A percentile compares a stretch with the other conserved stretches of the same genome.
Conservation (phyloP, 2,797 vertebrate genomes). For the Synanceia verrucosa region DNA sequence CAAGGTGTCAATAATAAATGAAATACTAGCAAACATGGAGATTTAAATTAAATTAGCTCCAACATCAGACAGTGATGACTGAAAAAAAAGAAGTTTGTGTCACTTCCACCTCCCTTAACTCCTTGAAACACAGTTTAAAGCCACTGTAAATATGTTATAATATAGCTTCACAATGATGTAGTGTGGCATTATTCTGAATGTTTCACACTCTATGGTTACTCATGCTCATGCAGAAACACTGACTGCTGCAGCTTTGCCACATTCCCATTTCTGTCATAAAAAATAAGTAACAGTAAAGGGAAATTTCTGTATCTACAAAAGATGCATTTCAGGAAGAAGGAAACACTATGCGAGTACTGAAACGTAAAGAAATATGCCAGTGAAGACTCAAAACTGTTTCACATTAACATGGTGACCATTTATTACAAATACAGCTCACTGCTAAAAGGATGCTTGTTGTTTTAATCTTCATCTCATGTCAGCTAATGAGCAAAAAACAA, state of each 20-base stretch:
- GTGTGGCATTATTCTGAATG: too few relatives aligned
- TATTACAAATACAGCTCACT: not conserved
- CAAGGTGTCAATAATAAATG: slow-evolving; percentile 4
- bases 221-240: not conserved
- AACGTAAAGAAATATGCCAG: not conserved
- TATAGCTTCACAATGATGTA: too few relatives aligned
- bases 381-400: too few relatives aligned
- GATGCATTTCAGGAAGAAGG: not conserved
- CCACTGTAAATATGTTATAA: too few relatives aligned
- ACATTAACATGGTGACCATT: too few relatives aligned
- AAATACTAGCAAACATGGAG: slow-evolving; percentile 2
- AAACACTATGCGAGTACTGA: not conserved
- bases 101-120: not conserved
- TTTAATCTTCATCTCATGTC: slow-evolving; percentile 26
- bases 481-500: slow-evolving; percentile 44
- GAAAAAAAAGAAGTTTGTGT: not conserved
- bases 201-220: too few relatives aligned
- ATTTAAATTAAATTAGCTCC: not conserved
- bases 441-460: slow-evolving; percentile 1
- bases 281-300: too few relatives aligned
- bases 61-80: not conserved
- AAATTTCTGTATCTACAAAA: not conserved
- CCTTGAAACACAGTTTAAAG: not conserved
- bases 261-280: too few relatives aligned
- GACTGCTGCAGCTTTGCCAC: not conserved